phyloP scores from a whole-genome alignment of 1,140 invertebrate genomes.

The Olivierus martensii region DNA sequence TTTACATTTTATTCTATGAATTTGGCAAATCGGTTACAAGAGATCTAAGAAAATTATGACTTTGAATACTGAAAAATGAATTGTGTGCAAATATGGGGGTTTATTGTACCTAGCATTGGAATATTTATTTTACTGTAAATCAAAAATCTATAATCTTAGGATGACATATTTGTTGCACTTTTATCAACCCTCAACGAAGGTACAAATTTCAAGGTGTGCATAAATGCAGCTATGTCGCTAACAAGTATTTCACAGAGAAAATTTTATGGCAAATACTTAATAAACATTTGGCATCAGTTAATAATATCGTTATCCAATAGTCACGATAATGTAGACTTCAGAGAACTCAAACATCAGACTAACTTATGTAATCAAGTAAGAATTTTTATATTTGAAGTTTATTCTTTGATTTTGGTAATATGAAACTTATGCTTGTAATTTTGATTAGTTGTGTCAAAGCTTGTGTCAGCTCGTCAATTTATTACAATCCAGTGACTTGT shows the following conservation, averaged over 20 bases:
- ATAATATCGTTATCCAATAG: not conserved
- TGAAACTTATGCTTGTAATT: too few relatives aligned
- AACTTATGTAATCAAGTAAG: conserved; percentile 8
- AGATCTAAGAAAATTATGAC: too few relatives aligned
- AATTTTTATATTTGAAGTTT: too few relatives aligned
- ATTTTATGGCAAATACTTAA: conserved; percentile 45
- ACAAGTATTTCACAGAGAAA: conserved; percentile 39
- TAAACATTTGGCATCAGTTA: conserved; percentile 42
- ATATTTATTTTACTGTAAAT: too few relatives aligned
- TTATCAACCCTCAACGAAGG: conserved; percentile 20
- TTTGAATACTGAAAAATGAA: too few relatives aligned
- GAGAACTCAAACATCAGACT: conserved; percentile 13
- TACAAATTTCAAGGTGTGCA: conserved; percentile 55
- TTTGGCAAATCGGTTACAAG: too few relatives aligned
- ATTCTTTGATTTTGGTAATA: too few relatives aligned
- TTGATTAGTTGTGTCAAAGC: conserved; percentile 8
- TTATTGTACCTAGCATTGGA: too few relatives aligned
- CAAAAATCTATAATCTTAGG: not conserved
- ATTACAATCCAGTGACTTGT: not conserved
- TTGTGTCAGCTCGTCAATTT: conserved; percentile 1
- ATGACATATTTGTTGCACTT: not conserved
- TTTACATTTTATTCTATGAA: too few relatives aligned
- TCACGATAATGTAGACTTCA: conserved; percentile 7
- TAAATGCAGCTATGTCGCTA: conserved; percentile 62
- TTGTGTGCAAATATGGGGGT: too few relatives aligned